Base-by-base conservation (phyloP, 2,888 invertebrate genomes). In the Gerosis bhagava region DNA sequence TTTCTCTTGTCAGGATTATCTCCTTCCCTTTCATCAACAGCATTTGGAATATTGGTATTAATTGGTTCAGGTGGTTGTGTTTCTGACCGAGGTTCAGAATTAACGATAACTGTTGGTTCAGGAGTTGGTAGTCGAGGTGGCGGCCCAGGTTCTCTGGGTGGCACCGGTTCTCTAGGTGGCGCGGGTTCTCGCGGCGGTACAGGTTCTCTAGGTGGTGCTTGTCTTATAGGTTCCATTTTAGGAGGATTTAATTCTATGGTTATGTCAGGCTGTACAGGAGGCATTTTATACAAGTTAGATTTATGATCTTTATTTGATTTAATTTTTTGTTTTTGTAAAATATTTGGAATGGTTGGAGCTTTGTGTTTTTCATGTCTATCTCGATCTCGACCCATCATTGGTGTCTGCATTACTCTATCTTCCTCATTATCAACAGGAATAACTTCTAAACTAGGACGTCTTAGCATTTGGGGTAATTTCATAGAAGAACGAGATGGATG, bases 171-270 rank as follows among this genome's bases (percentile, higher is more conserved):
- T 13, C 72, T 61, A 5, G 73, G 67, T 48, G n/a, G n/a, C n/a
- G n/a, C n/a, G n/a, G n/a, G n/a, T n/a, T n/a, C n/a, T n/a, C n/a
- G 53, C 16, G 67, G 50, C 49, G 62, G 50, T 4, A 57, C 47
- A 7, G 50, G 55, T 46, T 60, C 57, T 54, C 54, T 54, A n/a
- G 54, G 71, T 53, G 16, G 75, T 52, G 80, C 80, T 21, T 58
- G 71, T 59, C 70, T 70, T 13, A 72, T 61, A 5, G 73, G 67
- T 48, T 86, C 84, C 31, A 70, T 46, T 66, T 77, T 80, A 24
- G 89, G 87, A 56, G 88, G 87, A 67, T 90, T 89, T 56, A 90
- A 76, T 74, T 92, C 91, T 56, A 92, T 92, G 16, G 92, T 92
- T 48, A 92, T 90, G 64, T 92, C 92, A 28, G 90, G 89, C 46